A percentile compares a stretch with the other conserved stretches of the same genome.
phyloP scores from a whole-genome alignment of 2,888 invertebrate species.

The Caenorhabditis auriculariae region DNA sequence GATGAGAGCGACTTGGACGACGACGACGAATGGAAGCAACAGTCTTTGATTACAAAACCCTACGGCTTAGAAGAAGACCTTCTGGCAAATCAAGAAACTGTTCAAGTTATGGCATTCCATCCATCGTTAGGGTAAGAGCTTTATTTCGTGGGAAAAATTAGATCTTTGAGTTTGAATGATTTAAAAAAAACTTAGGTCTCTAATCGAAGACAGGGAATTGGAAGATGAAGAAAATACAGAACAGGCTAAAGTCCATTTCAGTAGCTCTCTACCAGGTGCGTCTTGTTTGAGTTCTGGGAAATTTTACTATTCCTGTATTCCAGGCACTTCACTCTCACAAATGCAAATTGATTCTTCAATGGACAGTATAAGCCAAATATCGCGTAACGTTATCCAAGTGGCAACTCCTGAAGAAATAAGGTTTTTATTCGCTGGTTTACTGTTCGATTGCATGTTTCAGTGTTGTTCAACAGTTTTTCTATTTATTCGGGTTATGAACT shows the following conservation, averaged over 20 bases:
- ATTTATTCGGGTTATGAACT: too few relatives aligned
- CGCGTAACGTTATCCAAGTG: conserved; percentile 40
- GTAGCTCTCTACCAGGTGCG: too few relatives aligned
- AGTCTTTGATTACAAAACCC: conserved; percentile 6
- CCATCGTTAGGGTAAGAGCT: conserved; percentile 32
- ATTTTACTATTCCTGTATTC: too few relatives aligned
- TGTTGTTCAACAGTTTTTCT: neutral
- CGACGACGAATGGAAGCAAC: conserved; percentile 30
- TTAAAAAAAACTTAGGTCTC: too few relatives aligned
- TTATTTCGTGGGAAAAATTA: too few relatives aligned
- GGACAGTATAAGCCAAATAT: conserved; percentile 34
- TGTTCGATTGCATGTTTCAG: neutral
- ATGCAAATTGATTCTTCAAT: conserved; percentile 26
- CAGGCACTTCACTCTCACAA: conserved; percentile 17
- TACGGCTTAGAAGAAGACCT: conserved; percentile 1
- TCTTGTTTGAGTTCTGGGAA: too few relatives aligned
- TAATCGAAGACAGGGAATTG: conserved; percentile 30
- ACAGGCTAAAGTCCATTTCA: too few relatives aligned
- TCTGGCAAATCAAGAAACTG: conserved; percentile 25
- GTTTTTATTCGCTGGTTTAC: conserved; percentile 11
- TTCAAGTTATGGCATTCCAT: conserved; percentile 37
- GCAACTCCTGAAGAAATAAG: conserved; percentile 56
- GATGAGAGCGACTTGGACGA: conserved; percentile 32
- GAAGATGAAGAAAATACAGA: conserved; percentile 27
- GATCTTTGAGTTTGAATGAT: too few relatives aligned